Base-by-base conservation (phyloP, 2,888 invertebrate species). In the Creontiades dilutus region DNA sequence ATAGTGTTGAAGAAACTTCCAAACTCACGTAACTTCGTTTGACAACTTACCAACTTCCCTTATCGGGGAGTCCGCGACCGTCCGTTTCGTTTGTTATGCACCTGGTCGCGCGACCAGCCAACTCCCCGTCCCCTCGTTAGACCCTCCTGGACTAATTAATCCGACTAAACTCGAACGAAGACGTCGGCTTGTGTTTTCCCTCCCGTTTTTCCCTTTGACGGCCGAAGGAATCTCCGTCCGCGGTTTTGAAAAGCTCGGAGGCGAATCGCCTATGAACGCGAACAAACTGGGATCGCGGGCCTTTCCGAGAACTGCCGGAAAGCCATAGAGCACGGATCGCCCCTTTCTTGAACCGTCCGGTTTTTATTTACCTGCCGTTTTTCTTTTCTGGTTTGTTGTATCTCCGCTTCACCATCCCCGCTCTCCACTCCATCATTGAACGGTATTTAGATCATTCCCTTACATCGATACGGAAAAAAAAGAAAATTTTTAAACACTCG, bases 201-300 rank as follows among this genome's bases (percentile, higher is more conserved):
- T n/a, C 11, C 61, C 68, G 23, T 23, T 68, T 68, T 68, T 11
- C 23, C 68, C 68, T 68, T 68, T 68, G 68, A 23, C 11, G 68
- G 68, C n/a, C n/a, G 7, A 23, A 68, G 68, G 68, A 68, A 68
- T 68, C 68, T 13, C 27, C 12, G 23, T 1, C 37, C 68, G 27
- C 23, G 23, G n/a, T 68, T 68, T 68, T 19, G 68, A 68, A 68
- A 68, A 68, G n/a, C 68, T n/a, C n/a, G n/a, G n/a, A 23, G 68
- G 23, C 23, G 23, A 68, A 68, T 68, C 23, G 9, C 68, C 27
- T 68, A 23, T 13, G 16, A n/a, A 12, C 68, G 27, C 23, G 68
- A 68, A 68, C 37, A 37, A 37, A 37, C 37, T 37, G 37, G 37
- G 37, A 23, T 68, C 19, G 68, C 19, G n/a, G 23, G 12, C 12